phyloP scores from a whole-genome alignment of 2,888 invertebrate species.

The Nomada hirtipes region DNA sequence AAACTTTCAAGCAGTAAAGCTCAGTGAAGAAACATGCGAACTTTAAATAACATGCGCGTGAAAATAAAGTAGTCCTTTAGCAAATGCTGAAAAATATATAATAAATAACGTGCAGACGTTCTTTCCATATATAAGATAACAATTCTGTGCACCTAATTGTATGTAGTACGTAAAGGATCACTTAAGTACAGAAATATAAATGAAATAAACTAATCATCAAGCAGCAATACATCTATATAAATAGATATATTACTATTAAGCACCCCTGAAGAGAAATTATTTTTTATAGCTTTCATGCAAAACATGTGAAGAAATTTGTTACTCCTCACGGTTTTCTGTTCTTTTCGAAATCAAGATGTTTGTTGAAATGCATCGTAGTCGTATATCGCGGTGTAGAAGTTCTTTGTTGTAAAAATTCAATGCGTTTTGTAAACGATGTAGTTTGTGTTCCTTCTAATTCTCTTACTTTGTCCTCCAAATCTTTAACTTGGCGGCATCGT shows the following conservation, averaged over 20 bases:
- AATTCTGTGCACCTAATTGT: neutral
- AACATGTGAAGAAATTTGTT: constrained; percentile 11
- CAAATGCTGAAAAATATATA: neutral
- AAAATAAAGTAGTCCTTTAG: neutral
- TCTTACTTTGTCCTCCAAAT: constrained; percentile 67
- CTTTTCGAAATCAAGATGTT: constrained; percentile 22
- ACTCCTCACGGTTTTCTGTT: constrained; percentile 32
- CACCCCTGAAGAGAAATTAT: neutral
- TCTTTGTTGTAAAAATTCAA: constrained; percentile 19
- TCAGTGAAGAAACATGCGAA: neutral
- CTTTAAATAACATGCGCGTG: constrained; percentile 10
- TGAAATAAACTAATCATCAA: constrained; percentile 16
- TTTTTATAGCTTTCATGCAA: constrained; percentile 11
- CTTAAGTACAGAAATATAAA: neutral
- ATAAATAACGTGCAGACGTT: constrained; percentile 1
- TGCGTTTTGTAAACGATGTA: neutral
- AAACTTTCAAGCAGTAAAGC: neutral
- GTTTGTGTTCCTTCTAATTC: constrained; percentile 54
- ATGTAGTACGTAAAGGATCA: constrained; percentile 4
- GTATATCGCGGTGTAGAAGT: constrained; percentile 1
- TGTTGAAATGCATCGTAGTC: neutral
- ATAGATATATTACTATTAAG: neutral
- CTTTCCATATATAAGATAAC: neutral
- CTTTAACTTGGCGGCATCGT: constrained; percentile 80
- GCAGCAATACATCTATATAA: neutral